Base-by-base conservation (phyloP, 2,113 vertebrate genomes). In the Ochotona princeps region DNA sequence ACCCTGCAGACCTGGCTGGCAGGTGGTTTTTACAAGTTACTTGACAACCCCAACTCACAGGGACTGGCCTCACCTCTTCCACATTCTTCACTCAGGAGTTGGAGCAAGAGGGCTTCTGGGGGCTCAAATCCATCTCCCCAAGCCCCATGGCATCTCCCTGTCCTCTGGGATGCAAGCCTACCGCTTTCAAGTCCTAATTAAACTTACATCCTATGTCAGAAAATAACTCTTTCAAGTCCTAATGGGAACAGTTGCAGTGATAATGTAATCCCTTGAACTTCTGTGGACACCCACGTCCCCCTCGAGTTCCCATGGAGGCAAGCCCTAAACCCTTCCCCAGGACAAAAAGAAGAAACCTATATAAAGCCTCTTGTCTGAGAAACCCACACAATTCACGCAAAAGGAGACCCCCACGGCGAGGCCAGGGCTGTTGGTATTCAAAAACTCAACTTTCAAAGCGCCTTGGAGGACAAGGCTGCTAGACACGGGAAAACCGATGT, bases 151-250 rank as follows among this genome's bases (percentile, higher is more conserved):
- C 13, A 0, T 47, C 57, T 72, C 65, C 26, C 8, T 5, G 51
- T 44, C 72, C 92, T 72, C 60, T 21, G 47, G 44, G 9, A 67
- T 15, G 47, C 21, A 35, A 83, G 83, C 49, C 65, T 38, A 60
- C 74, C 0, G 54, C 83, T 32, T 32, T 80, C 32, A 49, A 70
- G 80, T 75, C 75, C 84, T 79, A 91, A 88, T 70, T 85, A 78
- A 92, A 74, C 70, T 66, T 82, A 82, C 67, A 67, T 47, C 0
- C 47, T 89, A 49, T 49, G 76, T 67, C 86, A 35, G 23, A 7
- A 86, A 88, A 69, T 79, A 25, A 54, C 28, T 11, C 76, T 91
- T 86, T 86, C 6, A 91, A 80, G 75, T 47, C 69, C 69, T 30
- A 9, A 69, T 13, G 69, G 72, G 49, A 84, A 26, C 11, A 5